Evolutionary conservation across 2,888 invertebrate genomes (phyloP), one percentile per base, ranked within the genome.

Genomic region (Phortica okadai): DNA sequence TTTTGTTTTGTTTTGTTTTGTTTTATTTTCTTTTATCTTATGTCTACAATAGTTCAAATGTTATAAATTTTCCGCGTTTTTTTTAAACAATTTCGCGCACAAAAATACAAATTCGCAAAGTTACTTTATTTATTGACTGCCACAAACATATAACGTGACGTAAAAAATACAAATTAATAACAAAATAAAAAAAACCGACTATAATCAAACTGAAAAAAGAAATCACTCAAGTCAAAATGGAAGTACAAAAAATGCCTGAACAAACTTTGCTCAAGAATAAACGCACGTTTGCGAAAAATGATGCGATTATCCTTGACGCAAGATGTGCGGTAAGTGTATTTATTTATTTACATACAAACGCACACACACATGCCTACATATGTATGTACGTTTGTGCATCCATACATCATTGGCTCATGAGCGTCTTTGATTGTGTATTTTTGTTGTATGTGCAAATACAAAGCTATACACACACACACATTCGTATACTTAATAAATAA

Each of bases 241-340:
- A 90, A 80, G 80, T 90, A 62, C 85, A 90, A 81, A 89, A 90
- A 73, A 84, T 88, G 81, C 82, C 83, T 45, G 86, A 90, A 76
- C 86, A 85, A 79, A 82, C 83, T 72, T 77, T 84, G 81, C 77
- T 89, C 76, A 87, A 90, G 77, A 89, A 82, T 81, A 84, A 84
- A 56, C 82, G 83, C 78, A 82, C 83, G 64, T 87, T 86, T 78
- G 82, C 85, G 33, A 82, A 85, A 75, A 88, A 87, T 81, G 87
- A 87, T 79, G 83, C 85, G 73, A 85, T 85, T 74, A 89, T 90
- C 80, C 88, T 89, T 77, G 90, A 91, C 67, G 82, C 90, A 74
- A 82, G 90, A 82, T 91, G 89, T 82, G 90, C 90, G 89, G 91
- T 91, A 87, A 91, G 91, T 90, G 77, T 80, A 78, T 56, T 14